phyloP scores from a whole-genome alignment of 2,888 invertebrate species.

The Drosophila demipolita region DNA sequence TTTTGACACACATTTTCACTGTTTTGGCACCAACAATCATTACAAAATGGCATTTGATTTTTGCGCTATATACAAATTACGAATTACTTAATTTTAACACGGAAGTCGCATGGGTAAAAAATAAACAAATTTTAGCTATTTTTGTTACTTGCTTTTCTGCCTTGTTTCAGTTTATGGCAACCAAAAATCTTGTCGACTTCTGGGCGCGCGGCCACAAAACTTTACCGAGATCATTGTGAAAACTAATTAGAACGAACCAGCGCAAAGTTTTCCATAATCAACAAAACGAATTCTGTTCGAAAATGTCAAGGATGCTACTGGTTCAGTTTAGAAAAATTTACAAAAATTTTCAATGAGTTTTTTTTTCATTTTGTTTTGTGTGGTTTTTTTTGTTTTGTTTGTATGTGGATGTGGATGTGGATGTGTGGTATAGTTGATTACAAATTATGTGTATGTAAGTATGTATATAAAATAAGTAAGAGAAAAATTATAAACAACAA shows the following conservation, averaged over 20 bases:
- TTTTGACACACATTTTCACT: slow-evolving; percentile 54
- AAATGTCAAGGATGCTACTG: slow-evolving; percentile 21
- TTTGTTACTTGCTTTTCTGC: slow-evolving; percentile 62
- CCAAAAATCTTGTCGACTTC: slow-evolving; percentile 63
- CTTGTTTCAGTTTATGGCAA: slow-evolving; percentile 72
- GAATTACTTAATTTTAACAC: slow-evolving; percentile 56
- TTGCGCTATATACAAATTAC: slow-evolving; percentile 66
- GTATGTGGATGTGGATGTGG: slow-evolving; percentile 17
- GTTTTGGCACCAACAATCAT: slow-evolving; percentile 72
- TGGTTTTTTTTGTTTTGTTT: slow-evolving; percentile 19
- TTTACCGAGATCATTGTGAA: slow-evolving; percentile 84
- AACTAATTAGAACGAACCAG: slow-evolving; percentile 81
- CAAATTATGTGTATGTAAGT: slow-evolving; percentile 38
- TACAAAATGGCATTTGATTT: slow-evolving; percentile 72
- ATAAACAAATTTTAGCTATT: slow-evolving; percentile 63
- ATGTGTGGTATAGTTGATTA: slow-evolving; percentile 38
- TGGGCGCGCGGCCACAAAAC: slow-evolving; percentile 77
- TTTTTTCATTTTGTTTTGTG: slow-evolving; percentile 30
- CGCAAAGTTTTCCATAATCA: slow-evolving; percentile 11
- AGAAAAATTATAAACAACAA: slow-evolving; percentile 41
- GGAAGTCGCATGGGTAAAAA: slow-evolving; percentile 56
- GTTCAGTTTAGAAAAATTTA: slow-evolving; percentile 77
- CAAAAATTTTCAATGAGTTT: slow-evolving; percentile 71
- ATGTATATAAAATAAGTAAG: slow-evolving; percentile 33
- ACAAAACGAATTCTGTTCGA: slow-evolving; percentile 6